Conservation (phyloP, 2,888 invertebrate genomes). For the Carterocephalus palaemon region DNA sequence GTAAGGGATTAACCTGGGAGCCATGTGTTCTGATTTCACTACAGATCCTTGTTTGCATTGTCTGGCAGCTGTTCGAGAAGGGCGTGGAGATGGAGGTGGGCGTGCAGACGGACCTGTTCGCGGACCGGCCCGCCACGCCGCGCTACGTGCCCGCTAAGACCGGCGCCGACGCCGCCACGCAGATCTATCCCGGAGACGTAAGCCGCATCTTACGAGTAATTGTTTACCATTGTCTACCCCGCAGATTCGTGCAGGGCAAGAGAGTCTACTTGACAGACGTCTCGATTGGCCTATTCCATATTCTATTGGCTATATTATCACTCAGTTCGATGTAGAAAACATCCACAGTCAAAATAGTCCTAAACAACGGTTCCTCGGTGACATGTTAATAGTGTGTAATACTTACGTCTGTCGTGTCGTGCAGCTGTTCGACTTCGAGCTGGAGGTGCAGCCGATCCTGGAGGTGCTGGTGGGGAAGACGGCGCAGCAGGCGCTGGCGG, state of each 20-base stretch:
- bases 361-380: no score
- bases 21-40: no score
- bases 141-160: constrained; percentile 87
- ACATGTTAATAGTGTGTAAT: no score
- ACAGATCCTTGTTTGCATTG: not conserved
- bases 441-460: constrained; percentile 92
- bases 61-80: constrained; percentile 80
- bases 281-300: no score
- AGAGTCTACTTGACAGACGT: no score
- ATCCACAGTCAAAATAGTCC: no score
- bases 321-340: no score
- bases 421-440: constrained; percentile 93
- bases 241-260: no score
- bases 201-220: no score
- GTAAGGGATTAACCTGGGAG: no score
- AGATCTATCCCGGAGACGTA: constrained; percentile 94
- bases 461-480: constrained; percentile 94
- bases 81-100: constrained; percentile 87
- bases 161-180: constrained; percentile 89
- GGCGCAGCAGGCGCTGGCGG: constrained; percentile 91
- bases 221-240: no score
- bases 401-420: not conserved
- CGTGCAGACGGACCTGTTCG: constrained; percentile 92
- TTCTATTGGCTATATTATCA: no score
- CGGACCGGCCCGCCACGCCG: constrained; percentile 90